Percentiles rank a stretch among this genome's conserved stretches.
Conservation (phyloP, 2,888 invertebrate species). For the Eubasilissa splendida region DNA sequence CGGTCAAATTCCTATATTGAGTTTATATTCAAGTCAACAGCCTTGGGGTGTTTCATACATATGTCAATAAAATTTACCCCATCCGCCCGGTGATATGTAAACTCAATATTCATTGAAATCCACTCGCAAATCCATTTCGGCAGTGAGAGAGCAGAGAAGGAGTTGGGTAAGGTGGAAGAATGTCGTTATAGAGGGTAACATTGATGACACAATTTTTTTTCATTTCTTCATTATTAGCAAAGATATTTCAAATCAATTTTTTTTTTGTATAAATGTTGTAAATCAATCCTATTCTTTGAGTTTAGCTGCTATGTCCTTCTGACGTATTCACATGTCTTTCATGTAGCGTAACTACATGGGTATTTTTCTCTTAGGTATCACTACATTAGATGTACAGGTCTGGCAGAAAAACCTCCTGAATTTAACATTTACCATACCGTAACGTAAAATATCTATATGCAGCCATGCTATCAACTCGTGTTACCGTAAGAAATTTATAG, state of each 20-base stretch:
- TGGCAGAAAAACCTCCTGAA: no score
- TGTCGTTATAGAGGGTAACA: background rate
- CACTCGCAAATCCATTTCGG: conserved; percentile 54
- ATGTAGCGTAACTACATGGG: no score
- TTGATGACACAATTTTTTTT: background rate
- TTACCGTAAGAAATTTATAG: no score
- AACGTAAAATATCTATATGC: no score
- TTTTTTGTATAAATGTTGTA: background rate
- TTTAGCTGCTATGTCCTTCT: no score
- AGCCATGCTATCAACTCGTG: no score
- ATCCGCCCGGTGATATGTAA: conserved; percentile 55
- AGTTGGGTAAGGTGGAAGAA: background rate
- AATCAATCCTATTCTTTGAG: no score
- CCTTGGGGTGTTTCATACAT: conserved; percentile 56
- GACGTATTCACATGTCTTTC: no score
- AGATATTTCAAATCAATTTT: background rate
- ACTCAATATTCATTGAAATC: conserved; percentile 58
- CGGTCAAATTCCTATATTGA: conserved; percentile 39
- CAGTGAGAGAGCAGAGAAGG: conserved; percentile 16
- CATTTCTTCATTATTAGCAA: background rate
- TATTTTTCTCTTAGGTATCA: no score
- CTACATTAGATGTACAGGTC: no score
- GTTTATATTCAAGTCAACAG: conserved; percentile 53
- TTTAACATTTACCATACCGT: no score
- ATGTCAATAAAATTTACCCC: conserved; percentile 58